Percentiles rank a stretch among this genome's conserved stretches.
phyloP scores from a whole-genome alignment of 2,797 vertebrate species.

The Clarias platycephalus region DNA sequence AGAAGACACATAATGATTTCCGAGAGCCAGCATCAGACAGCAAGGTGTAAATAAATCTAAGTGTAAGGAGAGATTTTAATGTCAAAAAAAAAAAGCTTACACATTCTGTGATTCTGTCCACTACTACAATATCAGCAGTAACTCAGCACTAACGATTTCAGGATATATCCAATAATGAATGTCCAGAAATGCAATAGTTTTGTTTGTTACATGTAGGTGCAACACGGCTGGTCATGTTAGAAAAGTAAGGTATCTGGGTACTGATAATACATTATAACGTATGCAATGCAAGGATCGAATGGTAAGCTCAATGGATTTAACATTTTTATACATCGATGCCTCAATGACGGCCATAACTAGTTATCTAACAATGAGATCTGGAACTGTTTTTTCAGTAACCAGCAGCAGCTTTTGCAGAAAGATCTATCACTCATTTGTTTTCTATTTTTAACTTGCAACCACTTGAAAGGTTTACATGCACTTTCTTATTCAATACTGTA shows the following conservation, averaged over 20 bases:
- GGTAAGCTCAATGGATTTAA: background rate
- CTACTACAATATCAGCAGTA: background rate
- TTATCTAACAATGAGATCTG: background rate
- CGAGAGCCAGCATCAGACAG: background rate
- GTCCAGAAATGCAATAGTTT: background rate
- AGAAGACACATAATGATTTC: background rate
- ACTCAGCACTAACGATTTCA: background rate
- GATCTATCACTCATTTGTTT: background rate
- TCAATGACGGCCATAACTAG: background rate
- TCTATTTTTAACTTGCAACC: background rate
- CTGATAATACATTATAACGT: background rate
- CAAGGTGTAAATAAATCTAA: slow-evolving; percentile 4
- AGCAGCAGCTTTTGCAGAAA: background rate
- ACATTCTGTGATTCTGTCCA: background rate
- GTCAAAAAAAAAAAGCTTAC: background rate
- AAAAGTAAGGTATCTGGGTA: background rate
- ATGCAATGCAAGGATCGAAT: background rate
- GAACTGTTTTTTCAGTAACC: background rate
- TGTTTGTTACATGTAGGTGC: background rate
- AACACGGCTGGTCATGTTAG: background rate
- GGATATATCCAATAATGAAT: background rate
- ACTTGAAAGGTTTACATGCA: background rate
- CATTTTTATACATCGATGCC: background rate
- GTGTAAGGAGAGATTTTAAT: background rate
- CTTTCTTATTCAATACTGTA: background rate